Evolutionary conservation across 92 coral and sea anemone genomes (phyloP).

Genomic region (Virgularia gustaviana): DNA sequence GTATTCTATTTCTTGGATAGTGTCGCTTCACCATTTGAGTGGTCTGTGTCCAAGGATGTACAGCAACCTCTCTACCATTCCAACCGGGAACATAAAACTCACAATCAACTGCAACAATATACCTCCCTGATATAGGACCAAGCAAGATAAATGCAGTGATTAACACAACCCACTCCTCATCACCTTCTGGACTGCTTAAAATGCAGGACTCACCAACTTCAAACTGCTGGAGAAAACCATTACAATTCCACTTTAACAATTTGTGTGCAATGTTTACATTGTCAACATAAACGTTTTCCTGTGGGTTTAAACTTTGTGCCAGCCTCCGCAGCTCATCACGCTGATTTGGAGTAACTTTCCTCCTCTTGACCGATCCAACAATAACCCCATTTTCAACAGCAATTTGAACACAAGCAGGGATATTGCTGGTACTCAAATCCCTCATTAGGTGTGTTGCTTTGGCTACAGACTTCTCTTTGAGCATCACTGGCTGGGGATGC

Average conservation of each 20-base stretch:
- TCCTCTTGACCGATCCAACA: slow-evolving; percentile 1
- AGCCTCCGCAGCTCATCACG: slow-evolving; percentile 1
- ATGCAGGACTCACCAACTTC: slow-evolving; percentile 6
- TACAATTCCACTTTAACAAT: neutral
- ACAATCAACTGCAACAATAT: slow-evolving; percentile 1
- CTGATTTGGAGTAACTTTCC: neutral
- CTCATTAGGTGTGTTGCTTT: neutral
- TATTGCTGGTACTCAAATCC: neutral
- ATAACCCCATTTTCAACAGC: neutral
- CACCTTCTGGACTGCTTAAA: neutral
- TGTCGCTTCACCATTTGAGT: neutral
- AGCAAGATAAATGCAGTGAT: neutral
- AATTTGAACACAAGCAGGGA: neutral
- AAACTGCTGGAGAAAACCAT: neutral
- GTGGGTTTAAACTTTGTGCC: neutral
- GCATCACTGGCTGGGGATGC: neutral
- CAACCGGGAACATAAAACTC: neutral
- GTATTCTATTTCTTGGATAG: neutral
- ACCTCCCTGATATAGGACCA: slow-evolving; percentile 8
- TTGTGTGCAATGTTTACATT: neutral
- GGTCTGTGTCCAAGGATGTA: slow-evolving; percentile 8
- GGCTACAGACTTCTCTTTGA: slow-evolving; percentile 3
- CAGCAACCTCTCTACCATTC: slow-evolving; percentile 8
- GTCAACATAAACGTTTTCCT: neutral
- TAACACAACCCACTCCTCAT: slow-evolving; percentile 9